Conservation (phyloP, 2,797 vertebrate genomes). For the Chaetodon trifasciatus region DNA sequence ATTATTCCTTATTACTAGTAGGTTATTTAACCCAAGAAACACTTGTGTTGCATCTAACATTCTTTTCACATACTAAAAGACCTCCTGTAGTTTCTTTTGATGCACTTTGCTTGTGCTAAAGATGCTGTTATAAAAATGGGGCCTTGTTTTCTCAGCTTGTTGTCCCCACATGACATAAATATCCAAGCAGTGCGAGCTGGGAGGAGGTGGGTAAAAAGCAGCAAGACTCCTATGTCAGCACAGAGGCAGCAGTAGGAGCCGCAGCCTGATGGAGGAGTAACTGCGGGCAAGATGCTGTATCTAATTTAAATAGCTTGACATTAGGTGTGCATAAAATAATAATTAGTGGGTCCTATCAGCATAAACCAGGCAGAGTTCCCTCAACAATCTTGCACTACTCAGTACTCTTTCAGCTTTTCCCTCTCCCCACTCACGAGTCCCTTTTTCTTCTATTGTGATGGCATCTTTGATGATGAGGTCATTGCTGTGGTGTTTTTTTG, state of each 20-base stretch:
- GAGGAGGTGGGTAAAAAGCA: neutral
- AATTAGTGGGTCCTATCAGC: neutral
- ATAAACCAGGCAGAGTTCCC: neutral
- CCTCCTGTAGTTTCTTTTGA: neutral
- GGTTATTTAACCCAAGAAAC: no score
- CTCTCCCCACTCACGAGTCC: neutral
- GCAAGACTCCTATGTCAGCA: constrained; percentile 4
- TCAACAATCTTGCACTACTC: neutral
- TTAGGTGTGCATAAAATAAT: neutral
- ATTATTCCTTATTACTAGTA: no score
- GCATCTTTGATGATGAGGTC: neutral
- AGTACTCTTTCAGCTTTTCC: neutral
- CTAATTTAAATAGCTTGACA: constrained; percentile 3
- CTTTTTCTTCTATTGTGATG: neutral
- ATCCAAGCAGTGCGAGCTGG: neutral
- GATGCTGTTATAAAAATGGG: neutral
- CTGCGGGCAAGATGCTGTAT: neutral
- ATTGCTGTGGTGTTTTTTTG: neutral
- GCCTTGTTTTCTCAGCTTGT: neutral
- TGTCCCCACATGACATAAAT: neutral
- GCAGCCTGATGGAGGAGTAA: neutral
- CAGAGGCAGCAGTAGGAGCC: neutral
- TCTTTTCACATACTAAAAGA: no score
- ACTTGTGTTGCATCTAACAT: neutral
- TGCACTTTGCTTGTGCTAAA: neutral